phyloP scores from a whole-genome alignment of 2,888 invertebrate genomes.

The Alloscopus bannaensis region DNA sequence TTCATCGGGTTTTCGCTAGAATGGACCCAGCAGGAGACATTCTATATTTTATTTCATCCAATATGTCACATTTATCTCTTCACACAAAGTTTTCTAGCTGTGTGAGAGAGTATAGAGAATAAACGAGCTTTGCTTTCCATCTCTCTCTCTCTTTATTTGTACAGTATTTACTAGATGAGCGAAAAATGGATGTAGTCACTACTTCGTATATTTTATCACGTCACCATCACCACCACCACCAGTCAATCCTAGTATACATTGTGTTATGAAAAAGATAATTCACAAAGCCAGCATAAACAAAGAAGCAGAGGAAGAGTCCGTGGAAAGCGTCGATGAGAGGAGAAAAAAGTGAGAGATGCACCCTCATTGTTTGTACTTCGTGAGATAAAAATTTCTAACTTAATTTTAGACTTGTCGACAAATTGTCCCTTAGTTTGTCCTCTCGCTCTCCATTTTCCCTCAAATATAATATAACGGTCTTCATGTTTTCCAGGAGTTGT shows the following conservation, averaged over 20 bases:
- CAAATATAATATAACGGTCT: no score
- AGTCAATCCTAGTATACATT: not conserved
- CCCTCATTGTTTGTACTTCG: slow-evolving; percentile 73
- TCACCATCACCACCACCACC: not conserved
- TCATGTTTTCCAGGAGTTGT: no score
- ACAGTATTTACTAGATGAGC: slow-evolving; percentile 14
- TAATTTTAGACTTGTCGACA: slow-evolving; percentile 67
- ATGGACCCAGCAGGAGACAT: no score
- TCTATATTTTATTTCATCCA: no score
- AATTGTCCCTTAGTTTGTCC: slow-evolving; percentile 42
- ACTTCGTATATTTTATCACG: not conserved
- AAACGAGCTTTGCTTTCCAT: no score
- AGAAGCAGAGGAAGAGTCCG: slow-evolving; percentile 16
- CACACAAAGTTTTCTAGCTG: no score
- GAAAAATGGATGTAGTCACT: not conserved
- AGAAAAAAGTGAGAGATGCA: no score
- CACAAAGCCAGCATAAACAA: not conserved
- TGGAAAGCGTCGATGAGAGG: no score
- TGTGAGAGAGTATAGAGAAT: no score
- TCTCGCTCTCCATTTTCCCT: slow-evolving; percentile 19
- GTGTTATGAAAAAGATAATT: not conserved
- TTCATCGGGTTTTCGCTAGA: slow-evolving; percentile 3
- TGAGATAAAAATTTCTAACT: slow-evolving; percentile 67
- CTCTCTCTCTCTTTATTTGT: no score
- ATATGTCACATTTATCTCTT: slow-evolving; percentile 21